phyloP scores from a whole-genome alignment of 2,797 vertebrate species.

The Siniperca scherzeri region DNA sequence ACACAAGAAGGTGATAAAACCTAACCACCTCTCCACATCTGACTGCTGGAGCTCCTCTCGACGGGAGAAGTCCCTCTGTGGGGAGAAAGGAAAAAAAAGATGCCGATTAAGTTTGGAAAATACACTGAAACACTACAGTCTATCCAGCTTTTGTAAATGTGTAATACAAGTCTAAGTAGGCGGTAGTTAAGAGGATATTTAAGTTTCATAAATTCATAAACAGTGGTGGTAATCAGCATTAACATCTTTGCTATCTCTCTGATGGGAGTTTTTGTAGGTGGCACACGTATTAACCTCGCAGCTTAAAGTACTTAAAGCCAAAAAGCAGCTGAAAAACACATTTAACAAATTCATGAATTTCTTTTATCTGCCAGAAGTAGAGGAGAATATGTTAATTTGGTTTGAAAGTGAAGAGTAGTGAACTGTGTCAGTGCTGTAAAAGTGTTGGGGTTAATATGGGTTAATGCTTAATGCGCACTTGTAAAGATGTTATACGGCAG shows the following conservation, averaged over 20 bases:
- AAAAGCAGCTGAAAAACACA: conserved; percentile 64
- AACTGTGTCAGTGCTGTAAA: conserved; percentile 60
- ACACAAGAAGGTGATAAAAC: conserved; percentile 98
- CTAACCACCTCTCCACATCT: conserved; percentile 96
- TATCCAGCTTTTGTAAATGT: conserved; percentile 25
- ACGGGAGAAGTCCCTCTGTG: conserved; percentile 94
- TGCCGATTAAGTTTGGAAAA: conserved; percentile 10
- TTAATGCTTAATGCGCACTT: conserved; percentile 74
- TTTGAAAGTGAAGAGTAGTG: conserved; percentile 55
- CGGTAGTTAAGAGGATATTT: conserved; percentile 47
- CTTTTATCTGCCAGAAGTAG: conserved; percentile 57
- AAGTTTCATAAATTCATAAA: conserved; percentile 57
- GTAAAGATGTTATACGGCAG: conserved; percentile 61
- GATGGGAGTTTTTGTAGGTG: conserved; percentile 70
- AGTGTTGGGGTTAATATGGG: conserved; percentile 71
- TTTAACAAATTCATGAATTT: conserved; percentile 65
- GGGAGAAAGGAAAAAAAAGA: conserved; percentile 17
- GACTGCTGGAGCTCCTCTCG: conserved; percentile 92
- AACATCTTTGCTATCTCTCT: conserved; percentile 56
- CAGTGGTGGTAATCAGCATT: conserved; percentile 56
- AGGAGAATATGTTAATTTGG: conserved; percentile 65
- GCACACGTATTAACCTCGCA: conserved; percentile 61
- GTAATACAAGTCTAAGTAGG: conserved; percentile 37
- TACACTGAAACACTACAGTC: neutral
- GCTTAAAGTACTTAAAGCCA: conserved; percentile 55